Base-by-base conservation (phyloP, 1,140 invertebrate genomes). In the Leptoteleia sp. region DNA sequence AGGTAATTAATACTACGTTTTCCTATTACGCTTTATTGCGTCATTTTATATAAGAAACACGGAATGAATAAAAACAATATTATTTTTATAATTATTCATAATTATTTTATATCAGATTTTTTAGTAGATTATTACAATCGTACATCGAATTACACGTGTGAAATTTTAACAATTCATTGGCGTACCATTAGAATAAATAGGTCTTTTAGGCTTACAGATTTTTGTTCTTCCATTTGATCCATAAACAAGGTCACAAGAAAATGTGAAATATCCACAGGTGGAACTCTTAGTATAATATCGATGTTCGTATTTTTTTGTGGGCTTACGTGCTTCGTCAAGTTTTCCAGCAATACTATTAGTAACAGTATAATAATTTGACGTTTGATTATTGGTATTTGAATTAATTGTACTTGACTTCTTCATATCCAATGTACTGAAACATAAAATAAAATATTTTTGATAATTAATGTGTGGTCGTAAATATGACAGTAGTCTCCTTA, bases 221-320 rank as follows among this genome's bases (percentile, higher is more conserved):
- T 95, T 95, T 37, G 93, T 94, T 75, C 92, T 91, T 27, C 94
- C 94, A 81, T 94, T 94, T 0, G 93, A 92, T 8, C 93, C 93
- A 79, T 93, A 93, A 1, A 94, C 93, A 77, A 94, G 91, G 27
- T 94, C 94, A 80, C 94, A 96, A 0, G 94, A 93, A 83, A 96
- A 95, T 1, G 94, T 95, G 75, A 95, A 95, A 81, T 95, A 95
- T 22, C 95, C 95, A 85, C 94, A 96, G 0, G 93, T 95, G 1
- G 94, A 95, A 9, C 94, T 95, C 84, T 96, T 95, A 0, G 94
- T 95, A 65, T 95, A 96, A 87, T 95, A 95, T 12, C 94, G 84
- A 80, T 89, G 88, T 45, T 89, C 88, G 29, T 88, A 89, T 38
- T 92, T 92, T 65, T 88, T 89, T 0, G 85, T 82, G 29, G 90